Conservation (phyloP, 2,888 invertebrate species). For the Drosophila putrida region DNA sequence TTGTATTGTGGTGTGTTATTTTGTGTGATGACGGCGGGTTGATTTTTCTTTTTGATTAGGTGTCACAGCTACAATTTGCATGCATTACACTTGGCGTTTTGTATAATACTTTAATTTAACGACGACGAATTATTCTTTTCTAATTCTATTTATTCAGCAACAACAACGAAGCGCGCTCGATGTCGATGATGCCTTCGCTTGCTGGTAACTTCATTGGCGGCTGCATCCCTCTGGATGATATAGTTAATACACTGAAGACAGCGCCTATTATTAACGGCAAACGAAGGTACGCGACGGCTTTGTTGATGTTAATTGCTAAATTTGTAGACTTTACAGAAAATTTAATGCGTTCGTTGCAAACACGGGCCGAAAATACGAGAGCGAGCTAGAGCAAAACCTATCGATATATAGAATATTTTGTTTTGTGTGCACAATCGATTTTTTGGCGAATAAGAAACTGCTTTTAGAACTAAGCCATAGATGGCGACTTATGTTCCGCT, state of each 20-base stretch:
- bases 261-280: conserved; percentile 19
- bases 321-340: conserved; percentile 46
- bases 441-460: too few relatives aligned
- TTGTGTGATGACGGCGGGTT: conserved; percentile 13
- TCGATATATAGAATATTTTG: too few relatives aligned
- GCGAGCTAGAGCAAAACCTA: neutral
- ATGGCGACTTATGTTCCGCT: too few relatives aligned
- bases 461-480: too few relatives aligned
- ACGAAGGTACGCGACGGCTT: conserved; percentile 3
- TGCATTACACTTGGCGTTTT: conserved; percentile 47
- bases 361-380: conserved; percentile 64
- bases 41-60: conserved; percentile 1
- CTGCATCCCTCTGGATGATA: conserved; percentile 53
- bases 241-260: conserved; percentile 12
- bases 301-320: conserved; percentile 30
- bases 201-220: conserved; percentile 56
- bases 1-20: conserved; percentile 6
- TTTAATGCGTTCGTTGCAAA: conserved; percentile 78
- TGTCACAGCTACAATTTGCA: conserved; percentile 46
- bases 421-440: too few relatives aligned
- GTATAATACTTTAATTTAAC: conserved; percentile 26
- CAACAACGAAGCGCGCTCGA: conserved; percentile 64
- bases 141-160: conserved; percentile 55
- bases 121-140: conserved; percentile 22
- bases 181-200: conserved; percentile 57